Evolutionary conservation across 2,797 vertebrate genomes (phyloP).

Genomic region (Micropoecilia bifurca): DNA sequence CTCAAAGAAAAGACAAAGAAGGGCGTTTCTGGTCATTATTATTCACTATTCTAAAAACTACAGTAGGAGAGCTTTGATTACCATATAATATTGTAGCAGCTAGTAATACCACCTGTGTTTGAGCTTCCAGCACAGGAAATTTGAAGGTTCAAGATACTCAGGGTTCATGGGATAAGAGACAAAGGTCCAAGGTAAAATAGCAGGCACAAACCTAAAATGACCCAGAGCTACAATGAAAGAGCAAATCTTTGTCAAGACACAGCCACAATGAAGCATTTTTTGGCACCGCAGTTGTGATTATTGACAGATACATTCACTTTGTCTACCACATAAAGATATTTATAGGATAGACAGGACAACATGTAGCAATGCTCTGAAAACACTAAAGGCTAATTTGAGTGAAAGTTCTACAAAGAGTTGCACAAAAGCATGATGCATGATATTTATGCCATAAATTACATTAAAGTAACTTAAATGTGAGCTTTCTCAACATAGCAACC

Average conservation of each 20-base stretch:
- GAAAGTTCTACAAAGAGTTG: not conserved
- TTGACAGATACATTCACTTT: not conserved
- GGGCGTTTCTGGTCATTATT: not conserved
- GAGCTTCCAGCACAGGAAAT: not conserved
- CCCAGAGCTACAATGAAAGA: slow-evolving; percentile 38
- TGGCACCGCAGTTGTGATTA: not conserved
- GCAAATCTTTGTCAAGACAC: slow-evolving; percentile 31
- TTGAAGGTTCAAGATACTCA: not conserved
- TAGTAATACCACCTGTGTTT: not conserved
- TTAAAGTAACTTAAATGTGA: not conserved
- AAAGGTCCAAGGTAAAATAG: not conserved
- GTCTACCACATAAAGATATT: not conserved
- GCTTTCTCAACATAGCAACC: not conserved
- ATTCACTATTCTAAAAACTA: not conserved
- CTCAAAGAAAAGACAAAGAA: not conserved
- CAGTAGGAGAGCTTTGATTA: not conserved
- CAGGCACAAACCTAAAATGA: not conserved
- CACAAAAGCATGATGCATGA: not conserved
- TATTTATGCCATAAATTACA: not conserved
- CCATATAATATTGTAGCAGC: not conserved
- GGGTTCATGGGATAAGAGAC: not conserved
- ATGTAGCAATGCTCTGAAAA: not conserved
- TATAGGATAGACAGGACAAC: not conserved
- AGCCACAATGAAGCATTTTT: slow-evolving; percentile 19
- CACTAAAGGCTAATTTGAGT: not conserved